phyloP scores from a whole-genome alignment of 2,113 vertebrate genomes.

The Myanophis thanlyinensis region DNA sequence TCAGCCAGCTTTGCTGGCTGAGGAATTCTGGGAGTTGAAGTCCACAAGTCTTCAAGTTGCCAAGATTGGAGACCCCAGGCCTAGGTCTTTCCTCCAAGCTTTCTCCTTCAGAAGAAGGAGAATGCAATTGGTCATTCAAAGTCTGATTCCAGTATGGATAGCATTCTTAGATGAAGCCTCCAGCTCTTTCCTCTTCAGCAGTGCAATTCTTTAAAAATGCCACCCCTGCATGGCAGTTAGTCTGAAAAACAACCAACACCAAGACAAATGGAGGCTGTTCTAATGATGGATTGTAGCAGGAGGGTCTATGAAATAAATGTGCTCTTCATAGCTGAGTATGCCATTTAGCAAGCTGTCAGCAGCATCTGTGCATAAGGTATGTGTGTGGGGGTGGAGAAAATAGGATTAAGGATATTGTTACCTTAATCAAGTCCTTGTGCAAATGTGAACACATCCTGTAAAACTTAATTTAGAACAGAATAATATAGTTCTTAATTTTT shows the following conservation, averaged over 20 bases:
- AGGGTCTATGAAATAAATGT: slow-evolving; percentile 20
- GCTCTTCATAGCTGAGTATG: slow-evolving; percentile 15
- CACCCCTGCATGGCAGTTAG: neutral
- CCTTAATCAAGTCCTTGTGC: neutral
- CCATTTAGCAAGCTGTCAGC: slow-evolving; percentile 45
- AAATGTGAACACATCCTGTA: neutral
- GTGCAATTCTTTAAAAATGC: neutral
- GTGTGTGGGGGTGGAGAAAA: neutral
- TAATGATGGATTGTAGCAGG: neutral
- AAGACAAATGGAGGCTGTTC: neutral
- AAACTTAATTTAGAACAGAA: slow-evolving; percentile 32
- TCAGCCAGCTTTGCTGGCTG: too few species aligned
- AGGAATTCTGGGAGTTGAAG: too few species aligned
- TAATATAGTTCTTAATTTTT: slow-evolving; percentile 16
- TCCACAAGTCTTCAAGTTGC: too few species aligned
- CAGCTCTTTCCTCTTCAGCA: neutral
- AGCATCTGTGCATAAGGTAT: slow-evolving; percentile 45
- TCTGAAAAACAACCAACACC: neutral
- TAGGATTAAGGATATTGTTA: neutral
- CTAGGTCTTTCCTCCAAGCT: neutral
- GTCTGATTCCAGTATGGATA: neutral
- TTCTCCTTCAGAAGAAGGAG: neutral
- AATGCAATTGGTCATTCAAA: neutral
- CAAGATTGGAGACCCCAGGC: too few species aligned
- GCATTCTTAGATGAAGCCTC: neutral